A percentile compares a stretch with the other conserved stretches of the same genome.
phyloP scores from a whole-genome alignment of 2,113 vertebrate species.

The Alligator sinensis region DNA sequence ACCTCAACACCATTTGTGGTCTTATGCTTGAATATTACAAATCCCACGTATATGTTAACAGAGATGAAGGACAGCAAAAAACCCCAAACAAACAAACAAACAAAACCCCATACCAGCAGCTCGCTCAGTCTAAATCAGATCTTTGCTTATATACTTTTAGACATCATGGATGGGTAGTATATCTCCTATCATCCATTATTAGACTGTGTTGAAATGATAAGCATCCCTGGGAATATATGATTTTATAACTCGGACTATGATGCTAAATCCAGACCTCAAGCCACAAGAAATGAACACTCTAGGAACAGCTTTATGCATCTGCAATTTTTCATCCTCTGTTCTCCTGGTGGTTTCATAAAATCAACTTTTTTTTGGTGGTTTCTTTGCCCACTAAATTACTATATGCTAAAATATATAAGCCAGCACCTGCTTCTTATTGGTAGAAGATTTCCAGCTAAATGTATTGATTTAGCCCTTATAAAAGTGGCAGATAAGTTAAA shows the following conservation, averaged over 20 bases:
- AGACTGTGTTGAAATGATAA: slow-evolving; percentile 50
- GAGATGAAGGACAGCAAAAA: neutral
- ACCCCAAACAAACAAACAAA: too few relatives aligned
- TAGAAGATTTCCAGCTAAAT: slow-evolving; percentile 18
- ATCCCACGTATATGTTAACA: neutral
- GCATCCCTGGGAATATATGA: slow-evolving; percentile 54
- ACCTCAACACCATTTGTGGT: neutral
- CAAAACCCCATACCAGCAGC: neutral
- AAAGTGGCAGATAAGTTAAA: slow-evolving; percentile 45
- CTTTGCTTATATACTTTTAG: neutral
- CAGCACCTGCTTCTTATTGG: neutral
- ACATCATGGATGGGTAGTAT: neutral
- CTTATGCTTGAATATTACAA: neutral
- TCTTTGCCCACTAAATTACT: slow-evolving; percentile 14
- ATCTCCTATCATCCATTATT: slow-evolving; percentile 38
- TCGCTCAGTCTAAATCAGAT: slow-evolving; percentile 11
- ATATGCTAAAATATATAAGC: slow-evolving; percentile 29
- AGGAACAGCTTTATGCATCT: slow-evolving; percentile 61
- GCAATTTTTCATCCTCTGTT: slow-evolving; percentile 51
- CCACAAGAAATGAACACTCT: slow-evolving; percentile 21
- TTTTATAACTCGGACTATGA: slow-evolving; percentile 42
- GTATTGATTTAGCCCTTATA: slow-evolving; percentile 30
- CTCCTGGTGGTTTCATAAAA: neutral
- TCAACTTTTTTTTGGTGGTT: slow-evolving; percentile 41
- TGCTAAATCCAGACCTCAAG: slow-evolving; percentile 47